Conservation (phyloP, 2,113 vertebrate genomes). For the Gulo gulo region DNA sequence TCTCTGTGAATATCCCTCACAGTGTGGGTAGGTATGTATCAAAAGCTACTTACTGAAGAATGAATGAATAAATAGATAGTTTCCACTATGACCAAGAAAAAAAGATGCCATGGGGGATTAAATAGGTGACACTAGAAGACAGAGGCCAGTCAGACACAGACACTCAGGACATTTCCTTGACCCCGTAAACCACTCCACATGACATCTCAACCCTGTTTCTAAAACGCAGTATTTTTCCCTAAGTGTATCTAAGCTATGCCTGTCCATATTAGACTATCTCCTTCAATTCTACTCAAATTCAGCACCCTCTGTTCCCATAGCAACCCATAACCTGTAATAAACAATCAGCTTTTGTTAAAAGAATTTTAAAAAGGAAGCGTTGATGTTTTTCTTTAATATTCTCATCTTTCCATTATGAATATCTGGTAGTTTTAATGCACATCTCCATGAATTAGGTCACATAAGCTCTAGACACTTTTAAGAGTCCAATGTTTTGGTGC, state of each 20-base stretch:
- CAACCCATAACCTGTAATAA: conserved; percentile 38
- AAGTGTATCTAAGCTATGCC: not conserved
- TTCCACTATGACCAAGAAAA: not conserved
- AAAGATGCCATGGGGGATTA: not conserved
- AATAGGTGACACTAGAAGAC: not conserved
- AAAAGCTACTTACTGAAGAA: not conserved
- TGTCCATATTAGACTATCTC: conserved; percentile 24
- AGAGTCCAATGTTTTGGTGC: not conserved
- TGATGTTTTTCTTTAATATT: not conserved
- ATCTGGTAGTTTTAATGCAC: not conserved
- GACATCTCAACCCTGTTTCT: not conserved
- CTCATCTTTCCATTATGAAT: conserved; percentile 14
- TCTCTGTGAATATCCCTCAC: not conserved
- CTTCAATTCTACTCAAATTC: conserved; percentile 18
- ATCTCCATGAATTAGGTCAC: not conserved
- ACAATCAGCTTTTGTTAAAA: not conserved
- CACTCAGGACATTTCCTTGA: not conserved
- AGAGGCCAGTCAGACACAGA: not conserved
- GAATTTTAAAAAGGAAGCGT: not conserved
- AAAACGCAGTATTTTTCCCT: not conserved
- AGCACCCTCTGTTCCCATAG: not conserved
- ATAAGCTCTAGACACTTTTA: not conserved
- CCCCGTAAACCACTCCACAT: not conserved
- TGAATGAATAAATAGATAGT: not conserved
- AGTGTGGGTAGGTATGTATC: not conserved